Evolutionary conservation across 2,113 vertebrate genomes (phyloP).

Genomic region (Melanostigma gelatinosum): DNA sequence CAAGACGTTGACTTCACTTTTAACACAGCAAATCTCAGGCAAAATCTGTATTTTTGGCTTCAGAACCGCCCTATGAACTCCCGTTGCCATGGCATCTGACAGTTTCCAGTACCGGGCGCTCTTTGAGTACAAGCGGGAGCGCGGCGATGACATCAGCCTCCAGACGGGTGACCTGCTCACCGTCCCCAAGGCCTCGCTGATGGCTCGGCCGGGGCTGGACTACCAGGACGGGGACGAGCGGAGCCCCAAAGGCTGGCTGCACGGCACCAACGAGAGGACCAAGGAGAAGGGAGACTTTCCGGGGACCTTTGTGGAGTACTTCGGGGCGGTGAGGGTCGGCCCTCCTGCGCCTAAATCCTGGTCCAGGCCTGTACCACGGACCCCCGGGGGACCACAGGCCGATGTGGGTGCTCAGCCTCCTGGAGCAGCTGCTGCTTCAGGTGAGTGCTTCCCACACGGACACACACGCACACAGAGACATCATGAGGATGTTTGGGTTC

Average conservation of each 20-base stretch:
- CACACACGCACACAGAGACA: neutral
- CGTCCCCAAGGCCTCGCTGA: constrained; percentile 76
- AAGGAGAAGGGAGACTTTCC: constrained; percentile 87
- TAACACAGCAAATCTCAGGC: constrained; percentile 32
- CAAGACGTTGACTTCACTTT: neutral
- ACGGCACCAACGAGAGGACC: constrained; percentile 86
- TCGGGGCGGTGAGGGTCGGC: constrained; percentile 72
- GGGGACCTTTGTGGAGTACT: constrained; percentile 87
- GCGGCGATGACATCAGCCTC: constrained; percentile 85
- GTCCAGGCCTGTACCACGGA: constrained; percentile 78
- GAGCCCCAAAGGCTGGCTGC: constrained; percentile 85
- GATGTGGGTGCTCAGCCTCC: constrained; percentile 36
- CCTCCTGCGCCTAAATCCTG: constrained; percentile 72
- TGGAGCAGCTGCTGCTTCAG: constrained; percentile 64
- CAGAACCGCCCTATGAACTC: constrained; percentile 33
- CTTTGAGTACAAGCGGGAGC: constrained; percentile 85
- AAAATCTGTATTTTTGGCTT: neutral
- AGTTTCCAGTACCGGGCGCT: constrained; percentile 86
- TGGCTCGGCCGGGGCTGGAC: constrained; percentile 64
- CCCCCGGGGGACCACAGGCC: constrained; percentile 48
- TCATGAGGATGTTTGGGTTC: neutral
- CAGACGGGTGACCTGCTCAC: constrained; percentile 85
- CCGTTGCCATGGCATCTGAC: constrained; percentile 80
- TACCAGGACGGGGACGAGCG: constrained; percentile 84
- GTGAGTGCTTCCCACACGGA: constrained; percentile 74